These are phyloP conservation scores for Willowsia nigromaculata DNA, from an alignment of 2,888 invertebrate species.

Conservation along the genomic window DNA sequence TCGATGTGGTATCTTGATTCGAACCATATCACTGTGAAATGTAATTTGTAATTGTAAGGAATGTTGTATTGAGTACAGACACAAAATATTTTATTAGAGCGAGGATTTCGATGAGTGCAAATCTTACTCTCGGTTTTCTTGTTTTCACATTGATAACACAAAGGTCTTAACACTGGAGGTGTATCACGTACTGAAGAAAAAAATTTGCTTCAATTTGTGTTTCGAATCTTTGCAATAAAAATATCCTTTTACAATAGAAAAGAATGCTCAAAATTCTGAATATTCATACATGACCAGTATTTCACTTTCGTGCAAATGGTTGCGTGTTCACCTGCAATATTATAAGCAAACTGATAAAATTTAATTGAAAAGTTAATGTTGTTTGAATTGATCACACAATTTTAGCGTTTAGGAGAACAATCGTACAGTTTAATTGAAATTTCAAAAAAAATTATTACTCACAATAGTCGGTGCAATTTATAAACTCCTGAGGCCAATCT, in stretches of 20 bases:
- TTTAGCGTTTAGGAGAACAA: no score
- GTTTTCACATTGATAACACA: constrained; percentile 46
- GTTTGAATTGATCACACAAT: neutral
- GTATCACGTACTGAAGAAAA: neutral
- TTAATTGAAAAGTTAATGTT: neutral
- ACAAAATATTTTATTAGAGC: neutral
- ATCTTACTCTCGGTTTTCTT: constrained; percentile 17
- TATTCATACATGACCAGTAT: constrained; percentile 2
- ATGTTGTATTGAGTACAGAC: neutral
- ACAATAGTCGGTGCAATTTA: constrained; percentile 38
- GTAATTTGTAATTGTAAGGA: neutral
- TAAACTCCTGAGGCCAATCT: constrained; percentile 34
- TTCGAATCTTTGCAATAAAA: no score
- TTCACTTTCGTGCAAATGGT: constrained; percentile 27
- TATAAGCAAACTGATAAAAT: neutral
- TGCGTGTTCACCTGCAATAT: neutral
- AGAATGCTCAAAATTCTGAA: neutral
- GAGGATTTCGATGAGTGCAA: neutral
- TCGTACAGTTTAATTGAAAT: neutral
- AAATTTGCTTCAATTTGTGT: neutral
- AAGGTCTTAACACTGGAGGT: constrained; percentile 6
- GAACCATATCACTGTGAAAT: constrained; percentile 28
- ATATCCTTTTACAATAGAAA: neutral
- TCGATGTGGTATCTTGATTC: constrained; percentile 25
- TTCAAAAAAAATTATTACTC: neutral